Evolutionary conservation across 2,797 vertebrate genomes (phyloP), one percentile per base, ranked within the genome.

Genomic region (Gymnoscopelus braueri): DNA sequence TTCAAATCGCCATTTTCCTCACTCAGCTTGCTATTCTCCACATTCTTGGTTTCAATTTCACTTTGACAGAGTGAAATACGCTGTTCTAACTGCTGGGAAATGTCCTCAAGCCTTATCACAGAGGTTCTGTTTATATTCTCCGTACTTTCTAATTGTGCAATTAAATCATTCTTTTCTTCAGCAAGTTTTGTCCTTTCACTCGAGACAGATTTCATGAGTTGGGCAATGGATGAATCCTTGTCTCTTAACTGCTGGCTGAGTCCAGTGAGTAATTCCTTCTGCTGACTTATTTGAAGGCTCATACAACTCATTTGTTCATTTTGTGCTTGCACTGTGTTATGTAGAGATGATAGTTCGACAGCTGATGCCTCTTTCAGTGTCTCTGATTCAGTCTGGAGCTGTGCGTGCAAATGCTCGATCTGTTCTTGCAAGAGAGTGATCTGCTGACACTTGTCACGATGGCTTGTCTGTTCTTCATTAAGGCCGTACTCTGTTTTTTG

Each of bases 231-330:
- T 10, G 65, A 70, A 63, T 96, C 95, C 76, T 94, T 96, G 19
- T 96, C 95, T 67, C 87, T 94, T 29, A 96, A 44, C 71, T 97
- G 95, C 78, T 95, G 94, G 72, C 91, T 94, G 0, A 97, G 88
- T 55, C 90, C 86, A 53, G 93, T 67, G 9, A 96, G 90, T 19
- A 96, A 62, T 71, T 96, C 94, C 74, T 94, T 95, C 76, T 97
- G 95, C 74, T 97, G 96, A 80, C 67, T 89, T 10, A 94, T 77
- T 77, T 96, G 95, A 53, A 94, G 72, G 65, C 59, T 92, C 85
- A 96, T 85, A n/a, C 80, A 87, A 82, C 70, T 63, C 0, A 94
- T 82, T 0, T 91, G 71, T 0, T 94, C 87, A 5, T 94, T 92
- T 88, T 93, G 96, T 8, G 75, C 75, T 29, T 81, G 84, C 4